phyloP scores from a whole-genome alignment of 2,113 vertebrate genomes.

The Aptenodytes forsteri region DNA sequence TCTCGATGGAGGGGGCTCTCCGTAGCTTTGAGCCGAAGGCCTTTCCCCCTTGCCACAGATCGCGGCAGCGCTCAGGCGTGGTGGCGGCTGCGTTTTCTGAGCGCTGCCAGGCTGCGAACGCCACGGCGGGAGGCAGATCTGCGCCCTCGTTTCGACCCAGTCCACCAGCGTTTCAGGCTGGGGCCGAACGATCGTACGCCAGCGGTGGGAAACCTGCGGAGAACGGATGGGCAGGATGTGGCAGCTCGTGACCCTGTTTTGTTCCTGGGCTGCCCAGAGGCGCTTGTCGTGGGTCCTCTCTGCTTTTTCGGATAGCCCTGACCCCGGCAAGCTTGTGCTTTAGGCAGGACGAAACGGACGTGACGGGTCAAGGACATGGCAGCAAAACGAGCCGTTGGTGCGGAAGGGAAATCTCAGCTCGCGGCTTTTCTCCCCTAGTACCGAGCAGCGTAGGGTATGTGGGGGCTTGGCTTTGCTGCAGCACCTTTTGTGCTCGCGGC shows the following conservation, averaged over 20 bases:
- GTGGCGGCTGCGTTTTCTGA: background rate
- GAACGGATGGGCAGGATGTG: background rate
- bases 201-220: rapidly evolving
- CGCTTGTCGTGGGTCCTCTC: rapidly evolving
- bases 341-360: rapidly evolving
- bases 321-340: background rate
- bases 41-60: too few relatives aligned
- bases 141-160: rapidly evolving
- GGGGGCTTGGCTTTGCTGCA: background rate
- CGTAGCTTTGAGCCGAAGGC: rapidly evolving
- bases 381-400: rapidly evolving
- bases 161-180: background rate
- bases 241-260: rapidly evolving
- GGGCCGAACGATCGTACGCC: rapidly evolving
- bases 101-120: background rate
- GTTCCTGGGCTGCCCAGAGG: background rate
- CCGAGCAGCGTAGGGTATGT: background rate
- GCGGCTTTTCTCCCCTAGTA: background rate
- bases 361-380: rapidly evolving
- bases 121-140: rapidly evolving
- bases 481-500: background rate
- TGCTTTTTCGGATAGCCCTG: background rate
- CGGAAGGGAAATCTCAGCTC: background rate
- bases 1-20: background rate
- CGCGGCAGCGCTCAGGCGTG: rapidly evolving